A percentile compares a stretch with the other conserved stretches of the same genome.
Evolutionary conservation across 2,797 vertebrate genomes (phyloP).

Genomic region (Telmatherina bonti): DNA sequence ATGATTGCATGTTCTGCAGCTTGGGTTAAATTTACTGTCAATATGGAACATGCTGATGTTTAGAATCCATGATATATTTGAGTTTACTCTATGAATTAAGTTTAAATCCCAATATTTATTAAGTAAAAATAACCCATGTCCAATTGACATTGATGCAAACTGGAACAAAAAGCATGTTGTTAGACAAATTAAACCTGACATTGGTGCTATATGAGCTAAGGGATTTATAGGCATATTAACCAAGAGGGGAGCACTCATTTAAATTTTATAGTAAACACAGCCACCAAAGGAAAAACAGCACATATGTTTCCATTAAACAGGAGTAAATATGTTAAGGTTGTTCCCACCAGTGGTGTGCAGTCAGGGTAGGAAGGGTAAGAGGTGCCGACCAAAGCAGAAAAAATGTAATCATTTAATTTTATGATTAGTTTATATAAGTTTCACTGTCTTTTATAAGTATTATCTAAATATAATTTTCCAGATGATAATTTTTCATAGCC

Average conservation of each 20-base stretch:
- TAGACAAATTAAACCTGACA: not conserved
- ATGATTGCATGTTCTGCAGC: not conserved
- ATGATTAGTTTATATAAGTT: too few relatives aligned
- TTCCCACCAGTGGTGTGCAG: too few relatives aligned
- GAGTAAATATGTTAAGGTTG: not conserved
- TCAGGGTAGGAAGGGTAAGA: too few relatives aligned
- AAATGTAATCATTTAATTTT: too few relatives aligned
- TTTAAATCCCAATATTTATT: not conserved
- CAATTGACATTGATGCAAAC: conserved; percentile 1
- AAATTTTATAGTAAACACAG: too few relatives aligned
- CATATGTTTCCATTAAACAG: not conserved
- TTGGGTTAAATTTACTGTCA: not conserved
- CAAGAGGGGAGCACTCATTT: not conserved
- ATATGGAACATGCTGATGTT: not conserved
- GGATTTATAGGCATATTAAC: not conserved
- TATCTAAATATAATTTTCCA: too few relatives aligned
- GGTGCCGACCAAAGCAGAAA: too few relatives aligned
- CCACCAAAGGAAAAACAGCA: too few relatives aligned
- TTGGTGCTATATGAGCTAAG: not conserved
- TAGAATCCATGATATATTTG: not conserved
- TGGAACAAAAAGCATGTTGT: not conserved
- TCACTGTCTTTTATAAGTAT: too few relatives aligned
- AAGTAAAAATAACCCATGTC: not conserved
- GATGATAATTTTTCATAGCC: too few relatives aligned
- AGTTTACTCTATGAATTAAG: not conserved